Percentiles rank a stretch among this genome's conserved stretches.
Evolutionary conservation across 2,888 invertebrate species (phyloP).

Genomic region (Amphipyra tragopoginis): DNA sequence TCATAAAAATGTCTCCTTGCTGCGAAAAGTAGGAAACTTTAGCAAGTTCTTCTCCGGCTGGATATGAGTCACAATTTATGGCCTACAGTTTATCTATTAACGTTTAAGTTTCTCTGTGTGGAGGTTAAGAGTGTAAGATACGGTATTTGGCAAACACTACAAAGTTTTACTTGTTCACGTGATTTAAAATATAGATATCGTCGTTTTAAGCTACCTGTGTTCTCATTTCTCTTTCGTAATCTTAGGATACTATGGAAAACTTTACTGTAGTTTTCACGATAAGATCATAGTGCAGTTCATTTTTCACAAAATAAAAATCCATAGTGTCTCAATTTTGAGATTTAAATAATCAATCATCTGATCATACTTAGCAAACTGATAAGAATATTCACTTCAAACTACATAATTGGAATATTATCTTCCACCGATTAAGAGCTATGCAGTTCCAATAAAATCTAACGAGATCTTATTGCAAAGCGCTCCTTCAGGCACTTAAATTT

Average conservation of each 20-base stretch:
- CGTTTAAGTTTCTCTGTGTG: slow-evolving; percentile 40
- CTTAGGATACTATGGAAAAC: neutral
- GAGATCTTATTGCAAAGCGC: slow-evolving; percentile 9
- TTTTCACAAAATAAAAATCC: neutral
- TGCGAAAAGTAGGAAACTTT: slow-evolving; percentile 52
- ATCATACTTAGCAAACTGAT: no score
- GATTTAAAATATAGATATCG: no score
- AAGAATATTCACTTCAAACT: slow-evolving; percentile 1
- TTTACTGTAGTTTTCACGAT: neutral
- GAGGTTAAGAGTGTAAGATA: slow-evolving; percentile 24
- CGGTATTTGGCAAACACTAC: slow-evolving; percentile 19
- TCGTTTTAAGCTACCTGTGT: neutral
- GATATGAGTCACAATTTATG: slow-evolving; percentile 53
- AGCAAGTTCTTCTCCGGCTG: slow-evolving; percentile 45
- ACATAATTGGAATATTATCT: slow-evolving; percentile 21
- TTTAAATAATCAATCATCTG: no score
- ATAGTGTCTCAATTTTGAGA: no score
- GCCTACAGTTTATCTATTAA: slow-evolving; percentile 51
- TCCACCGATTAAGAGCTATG: slow-evolving; percentile 13
- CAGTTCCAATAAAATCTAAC: slow-evolving; percentile 19
- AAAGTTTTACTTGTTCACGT: neutral
- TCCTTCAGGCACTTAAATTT: neutral
- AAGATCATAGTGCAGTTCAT: neutral
- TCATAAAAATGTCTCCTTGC: slow-evolving; percentile 55
- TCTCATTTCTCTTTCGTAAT: neutral